Conservation (phyloP, 2,113 vertebrate genomes). For the Tiliqua scincoides region DNA sequence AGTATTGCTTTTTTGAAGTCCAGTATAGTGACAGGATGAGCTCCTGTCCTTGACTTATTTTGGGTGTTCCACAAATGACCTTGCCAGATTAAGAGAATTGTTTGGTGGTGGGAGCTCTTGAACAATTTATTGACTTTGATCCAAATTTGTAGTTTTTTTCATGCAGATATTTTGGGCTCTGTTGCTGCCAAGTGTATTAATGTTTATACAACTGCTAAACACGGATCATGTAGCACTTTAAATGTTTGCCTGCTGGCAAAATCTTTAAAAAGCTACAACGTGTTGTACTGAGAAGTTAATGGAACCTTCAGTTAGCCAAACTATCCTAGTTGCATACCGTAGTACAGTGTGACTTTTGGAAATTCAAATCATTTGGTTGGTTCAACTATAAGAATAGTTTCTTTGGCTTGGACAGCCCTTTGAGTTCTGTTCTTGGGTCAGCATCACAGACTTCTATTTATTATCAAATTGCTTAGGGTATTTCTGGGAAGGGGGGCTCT, state of each 20-base stretch:
- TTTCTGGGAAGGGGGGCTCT: rapidly evolving
- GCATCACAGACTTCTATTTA: background rate
- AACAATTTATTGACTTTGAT: background rate
- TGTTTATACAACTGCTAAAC: background rate
- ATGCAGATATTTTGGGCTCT: background rate
- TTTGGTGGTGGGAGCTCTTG: background rate
- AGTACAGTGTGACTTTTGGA: background rate
- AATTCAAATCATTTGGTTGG: background rate
- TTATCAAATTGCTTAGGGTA: background rate
- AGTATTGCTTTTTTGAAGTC: too few relatives aligned
- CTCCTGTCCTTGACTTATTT: background rate
- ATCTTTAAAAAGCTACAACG: background rate
- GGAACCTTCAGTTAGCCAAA: background rate
- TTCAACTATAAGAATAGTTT: background rate
- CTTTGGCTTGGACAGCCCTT: background rate
- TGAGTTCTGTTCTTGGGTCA: background rate
- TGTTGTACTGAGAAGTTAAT: background rate
- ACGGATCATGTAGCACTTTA: background rate
- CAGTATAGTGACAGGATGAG: too few relatives aligned
- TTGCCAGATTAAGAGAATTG: background rate
- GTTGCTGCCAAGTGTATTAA: too few relatives aligned
- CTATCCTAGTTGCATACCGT: too few relatives aligned
- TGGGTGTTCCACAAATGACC: too few relatives aligned
- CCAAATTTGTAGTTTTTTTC: background rate
- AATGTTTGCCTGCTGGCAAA: background rate